A percentile compares a stretch with the other conserved stretches of the same genome.
These are phyloP conservation scores for Germaria angustata DNA, from an alignment of 2,888 invertebrate genomes.

Conservation along the genomic window DNA sequence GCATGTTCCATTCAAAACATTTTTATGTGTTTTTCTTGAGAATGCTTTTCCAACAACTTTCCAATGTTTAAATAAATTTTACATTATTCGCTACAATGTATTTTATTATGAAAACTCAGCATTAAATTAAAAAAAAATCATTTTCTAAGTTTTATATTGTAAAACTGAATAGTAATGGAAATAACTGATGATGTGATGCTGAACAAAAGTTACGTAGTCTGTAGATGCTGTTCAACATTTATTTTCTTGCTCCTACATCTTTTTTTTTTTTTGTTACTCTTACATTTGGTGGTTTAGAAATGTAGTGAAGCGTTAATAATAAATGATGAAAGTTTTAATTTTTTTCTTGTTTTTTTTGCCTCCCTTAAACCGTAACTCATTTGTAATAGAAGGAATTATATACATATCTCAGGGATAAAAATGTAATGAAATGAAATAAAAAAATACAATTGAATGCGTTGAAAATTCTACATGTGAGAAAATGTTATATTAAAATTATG, in stretches of 20 bases:
- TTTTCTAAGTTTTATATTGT: slow-evolving; percentile 56
- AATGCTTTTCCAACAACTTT: slow-evolving; percentile 27
- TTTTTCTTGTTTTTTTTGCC: slow-evolving; percentile 39
- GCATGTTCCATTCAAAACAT: slow-evolving; percentile 24
- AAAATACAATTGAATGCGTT: slow-evolving; percentile 2
- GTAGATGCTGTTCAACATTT: slow-evolving; percentile 43
- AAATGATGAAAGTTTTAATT: slow-evolving; percentile 67
- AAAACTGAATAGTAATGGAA: slow-evolving; percentile 56
- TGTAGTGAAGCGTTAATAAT: slow-evolving; percentile 67
- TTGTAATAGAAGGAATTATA: slow-evolving; percentile 38
- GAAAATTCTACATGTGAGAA: slow-evolving; percentile 16
- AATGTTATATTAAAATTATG: slow-evolving; percentile 3
- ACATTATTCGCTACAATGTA: slow-evolving; percentile 42
- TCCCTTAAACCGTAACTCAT: slow-evolving; percentile 33
- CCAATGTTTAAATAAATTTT: slow-evolving; percentile 49
- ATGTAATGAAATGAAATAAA: slow-evolving; percentile 14
- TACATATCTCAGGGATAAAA: neutral
- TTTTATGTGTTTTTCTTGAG: slow-evolving; percentile 25
- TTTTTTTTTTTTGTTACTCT: slow-evolving; percentile 45
- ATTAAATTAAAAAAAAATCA: slow-evolving; percentile 51
- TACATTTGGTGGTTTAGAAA: slow-evolving; percentile 65
- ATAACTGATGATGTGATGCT: slow-evolving; percentile 55
- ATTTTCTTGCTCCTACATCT: slow-evolving; percentile 47
- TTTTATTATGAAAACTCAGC: slow-evolving; percentile 64
- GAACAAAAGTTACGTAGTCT: slow-evolving; percentile 49